Percentiles rank a stretch among this genome's conserved stretches.
Conservation (phyloP, 2,797 vertebrate species). For the Schizopygopsis malacanthus region DNA sequence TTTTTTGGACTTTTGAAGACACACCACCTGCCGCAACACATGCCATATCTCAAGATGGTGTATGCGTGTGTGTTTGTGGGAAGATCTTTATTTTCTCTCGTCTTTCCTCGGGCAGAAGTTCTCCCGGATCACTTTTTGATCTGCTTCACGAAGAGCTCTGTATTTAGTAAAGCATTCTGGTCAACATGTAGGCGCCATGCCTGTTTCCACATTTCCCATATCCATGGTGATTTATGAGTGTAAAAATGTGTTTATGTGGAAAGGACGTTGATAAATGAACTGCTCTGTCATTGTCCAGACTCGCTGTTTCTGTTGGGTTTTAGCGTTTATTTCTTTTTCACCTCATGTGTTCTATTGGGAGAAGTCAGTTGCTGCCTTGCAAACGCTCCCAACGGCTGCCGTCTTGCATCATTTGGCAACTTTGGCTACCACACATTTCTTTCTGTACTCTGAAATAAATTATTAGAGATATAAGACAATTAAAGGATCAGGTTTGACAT, state of each 20-base stretch:
- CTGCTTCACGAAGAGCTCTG: neutral
- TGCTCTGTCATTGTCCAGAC: slow-evolving; percentile 25
- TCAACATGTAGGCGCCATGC: neutral
- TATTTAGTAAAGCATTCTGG: slow-evolving; percentile 32
- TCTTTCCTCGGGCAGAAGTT: neutral
- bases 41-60: neutral
- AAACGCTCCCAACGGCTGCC: slow-evolving; percentile 17
- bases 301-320: slow-evolving; percentile 19
- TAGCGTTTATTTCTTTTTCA: slow-evolving; percentile 34
- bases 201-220: slow-evolving; percentile 11
- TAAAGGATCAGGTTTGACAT: neutral
- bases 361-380: slow-evolving; percentile 7
- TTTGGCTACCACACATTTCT: neutral
- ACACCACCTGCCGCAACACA: slow-evolving; percentile 52
- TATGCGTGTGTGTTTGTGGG: neutral
- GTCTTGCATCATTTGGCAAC: neutral
- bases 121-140: slow-evolving; percentile 10
- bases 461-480: neutral
- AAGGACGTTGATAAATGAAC: slow-evolving; percentile 49
- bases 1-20: slow-evolving; percentile 54
- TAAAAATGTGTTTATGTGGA: slow-evolving; percentile 47
- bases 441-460: neutral
- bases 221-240: slow-evolving; percentile 8
- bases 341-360: slow-evolving; percentile 1
- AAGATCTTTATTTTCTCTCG: slow-evolving; percentile 20